Conservation (phyloP, 2,113 vertebrate species). For the Vidua macroura region DNA sequence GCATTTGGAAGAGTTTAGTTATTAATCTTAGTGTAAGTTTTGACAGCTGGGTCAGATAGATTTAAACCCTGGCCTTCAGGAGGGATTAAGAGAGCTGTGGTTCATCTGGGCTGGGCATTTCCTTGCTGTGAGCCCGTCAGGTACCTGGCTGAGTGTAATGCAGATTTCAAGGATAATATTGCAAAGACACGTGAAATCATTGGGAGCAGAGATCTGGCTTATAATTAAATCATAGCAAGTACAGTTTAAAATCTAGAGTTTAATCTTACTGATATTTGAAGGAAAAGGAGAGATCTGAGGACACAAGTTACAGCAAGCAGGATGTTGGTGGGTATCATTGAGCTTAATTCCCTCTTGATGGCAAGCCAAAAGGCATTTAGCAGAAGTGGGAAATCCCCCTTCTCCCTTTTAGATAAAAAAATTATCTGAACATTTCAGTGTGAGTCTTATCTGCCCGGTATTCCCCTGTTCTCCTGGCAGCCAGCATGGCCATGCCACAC, state of each 20-base stretch:
- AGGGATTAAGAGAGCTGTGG: background rate
- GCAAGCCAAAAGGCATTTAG: background rate
- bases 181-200: background rate
- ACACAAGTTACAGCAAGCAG: background rate
- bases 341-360: background rate
- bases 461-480: background rate
- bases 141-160: background rate
- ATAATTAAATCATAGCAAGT: background rate
- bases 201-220: background rate
- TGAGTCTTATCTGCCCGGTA: background rate
- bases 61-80: background rate
- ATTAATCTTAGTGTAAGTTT: background rate
- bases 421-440: background rate
- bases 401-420: background rate
- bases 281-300: background rate
- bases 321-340: background rate
- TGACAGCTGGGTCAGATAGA: background rate
- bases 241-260: background rate
- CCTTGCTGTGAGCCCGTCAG: background rate
- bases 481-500: background rate
- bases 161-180: background rate
- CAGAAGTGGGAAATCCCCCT: background rate
- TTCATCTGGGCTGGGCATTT: background rate
- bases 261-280: background rate
- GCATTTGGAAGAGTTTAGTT: background rate